Percentiles rank a stretch among this genome's conserved stretches.
These are phyloP conservation scores for Yponomeuta evonymella DNA, from an alignment of 2,888 invertebrate species.

Conservation along the genomic window DNA sequence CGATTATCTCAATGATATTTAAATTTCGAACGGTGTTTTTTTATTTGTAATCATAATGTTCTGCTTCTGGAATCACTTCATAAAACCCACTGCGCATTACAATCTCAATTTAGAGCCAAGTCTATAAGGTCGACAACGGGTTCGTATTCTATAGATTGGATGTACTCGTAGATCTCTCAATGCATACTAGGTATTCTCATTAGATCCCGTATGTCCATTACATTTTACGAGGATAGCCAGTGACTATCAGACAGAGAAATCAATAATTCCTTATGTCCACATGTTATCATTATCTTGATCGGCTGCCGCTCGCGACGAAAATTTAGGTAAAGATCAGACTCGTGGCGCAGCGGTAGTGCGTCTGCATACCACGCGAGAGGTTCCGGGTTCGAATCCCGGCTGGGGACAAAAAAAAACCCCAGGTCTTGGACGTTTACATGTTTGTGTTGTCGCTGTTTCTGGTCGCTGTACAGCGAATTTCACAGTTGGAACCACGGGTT, in stretches of 20 bases:
- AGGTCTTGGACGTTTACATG: too few relatives aligned
- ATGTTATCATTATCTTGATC: too few relatives aligned
- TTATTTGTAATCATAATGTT: conserved; percentile 42
- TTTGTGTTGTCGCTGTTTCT: too few relatives aligned
- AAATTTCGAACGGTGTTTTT: conserved; percentile 44
- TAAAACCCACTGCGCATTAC: conserved; percentile 23
- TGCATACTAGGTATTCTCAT: not conserved
- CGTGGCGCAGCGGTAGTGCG: too few relatives aligned
- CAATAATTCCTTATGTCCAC: too few relatives aligned
- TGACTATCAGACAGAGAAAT: not conserved
- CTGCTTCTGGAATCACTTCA: conserved; percentile 42
- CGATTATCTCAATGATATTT: conserved; percentile 45
- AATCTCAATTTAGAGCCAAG: conserved; percentile 25
- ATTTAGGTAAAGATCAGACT: too few relatives aligned
- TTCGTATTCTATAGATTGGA: not conserved
- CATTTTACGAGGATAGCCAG: not conserved
- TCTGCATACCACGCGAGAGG: too few relatives aligned
- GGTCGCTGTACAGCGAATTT: too few relatives aligned
- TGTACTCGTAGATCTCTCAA: not conserved
- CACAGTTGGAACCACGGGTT: too few relatives aligned
- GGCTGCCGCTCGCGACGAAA: too few relatives aligned
- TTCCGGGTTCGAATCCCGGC: too few relatives aligned
- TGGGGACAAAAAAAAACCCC: too few relatives aligned
- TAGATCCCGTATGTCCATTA: not conserved
- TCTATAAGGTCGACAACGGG: conserved; percentile 23